phyloP scores from a whole-genome alignment of 2,888 invertebrate genomes.

The Muscina levida region DNA sequence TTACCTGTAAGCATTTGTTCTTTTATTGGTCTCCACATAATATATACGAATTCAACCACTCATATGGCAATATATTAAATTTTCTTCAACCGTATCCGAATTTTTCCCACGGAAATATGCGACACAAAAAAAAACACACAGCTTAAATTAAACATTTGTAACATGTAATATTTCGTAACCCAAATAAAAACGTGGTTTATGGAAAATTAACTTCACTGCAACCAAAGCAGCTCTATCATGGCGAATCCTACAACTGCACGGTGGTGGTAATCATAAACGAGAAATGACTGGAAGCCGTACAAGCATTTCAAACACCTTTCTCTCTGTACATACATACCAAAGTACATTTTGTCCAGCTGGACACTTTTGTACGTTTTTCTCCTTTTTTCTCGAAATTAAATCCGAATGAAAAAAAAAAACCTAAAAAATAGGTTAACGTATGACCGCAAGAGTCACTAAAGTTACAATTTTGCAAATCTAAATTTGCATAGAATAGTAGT shows the following conservation, averaged over 20 bases:
- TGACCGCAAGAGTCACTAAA: constrained; percentile 53
- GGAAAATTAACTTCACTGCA: constrained; percentile 60
- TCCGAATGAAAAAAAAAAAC: neutral
- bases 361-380: too few relatives aligned
- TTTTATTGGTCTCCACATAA: too few relatives aligned
- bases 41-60: too few relatives aligned
- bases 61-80: too few relatives aligned
- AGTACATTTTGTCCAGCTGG: too few relatives aligned
- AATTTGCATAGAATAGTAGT: constrained; percentile 30
- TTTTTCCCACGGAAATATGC: neutral
- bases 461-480: constrained; percentile 46
- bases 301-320: too few relatives aligned
- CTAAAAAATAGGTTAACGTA: constrained; percentile 50
- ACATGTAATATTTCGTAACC: constrained; percentile 43
- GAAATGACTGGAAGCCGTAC: constrained; percentile 4
- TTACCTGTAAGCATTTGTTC: too few relatives aligned
- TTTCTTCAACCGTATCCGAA: neutral
- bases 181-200: constrained; percentile 43
- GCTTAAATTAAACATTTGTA: constrained; percentile 26
- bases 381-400: neutral
- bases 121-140: neutral
- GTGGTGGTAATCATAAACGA: constrained; percentile 15
- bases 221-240: constrained; percentile 53
- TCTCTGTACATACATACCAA: too few relatives aligned
- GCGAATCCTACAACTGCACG: constrained; percentile 12